A percentile compares a stretch with the other conserved stretches of the same genome.
Conservation (phyloP, 2,113 vertebrate genomes). For the Rhodinocichla rosea region DNA sequence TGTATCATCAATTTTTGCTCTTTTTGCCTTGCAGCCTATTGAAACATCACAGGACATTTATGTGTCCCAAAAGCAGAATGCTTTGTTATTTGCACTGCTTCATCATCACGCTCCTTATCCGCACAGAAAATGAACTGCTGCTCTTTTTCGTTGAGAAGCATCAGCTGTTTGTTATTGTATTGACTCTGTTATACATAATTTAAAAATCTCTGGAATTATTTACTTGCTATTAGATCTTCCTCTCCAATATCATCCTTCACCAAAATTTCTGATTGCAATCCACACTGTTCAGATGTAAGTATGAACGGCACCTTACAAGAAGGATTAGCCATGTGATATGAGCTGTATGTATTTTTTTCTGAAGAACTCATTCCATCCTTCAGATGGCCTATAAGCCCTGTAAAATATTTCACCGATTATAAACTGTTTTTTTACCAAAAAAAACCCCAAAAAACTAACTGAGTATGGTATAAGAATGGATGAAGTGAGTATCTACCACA, state of each 20-base stretch:
- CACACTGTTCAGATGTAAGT: background rate
- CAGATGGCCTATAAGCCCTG: background rate
- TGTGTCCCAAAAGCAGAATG: conserved; percentile 55
- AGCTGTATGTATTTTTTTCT: background rate
- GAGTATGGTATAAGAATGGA: background rate
- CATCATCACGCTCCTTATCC: conserved; percentile 32
- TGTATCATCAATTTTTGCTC: background rate
- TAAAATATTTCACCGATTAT: background rate
- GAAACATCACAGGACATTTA: conserved; percentile 50
- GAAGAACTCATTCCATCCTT: background rate
- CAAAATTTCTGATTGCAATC: background rate
- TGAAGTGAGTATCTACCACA: background rate
- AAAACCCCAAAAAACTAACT: background rate
- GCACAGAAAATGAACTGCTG: conserved; percentile 51
- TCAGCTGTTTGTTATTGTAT: conserved; percentile 38
- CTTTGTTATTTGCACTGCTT: conserved; percentile 59
- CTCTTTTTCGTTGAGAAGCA: conserved; percentile 62
- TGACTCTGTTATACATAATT: conserved; percentile 41
- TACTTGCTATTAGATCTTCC: background rate
- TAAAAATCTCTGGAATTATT: conserved; percentile 56
- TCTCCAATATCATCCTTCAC: background rate
- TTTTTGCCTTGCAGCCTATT: conserved; percentile 1
- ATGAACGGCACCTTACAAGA: background rate
- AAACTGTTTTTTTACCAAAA: background rate
- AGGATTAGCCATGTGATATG: background rate